Percentiles rank a stretch among this genome's conserved stretches.
Conservation (phyloP, 1,140 invertebrate species). For the Atta cephalotes region DNA sequence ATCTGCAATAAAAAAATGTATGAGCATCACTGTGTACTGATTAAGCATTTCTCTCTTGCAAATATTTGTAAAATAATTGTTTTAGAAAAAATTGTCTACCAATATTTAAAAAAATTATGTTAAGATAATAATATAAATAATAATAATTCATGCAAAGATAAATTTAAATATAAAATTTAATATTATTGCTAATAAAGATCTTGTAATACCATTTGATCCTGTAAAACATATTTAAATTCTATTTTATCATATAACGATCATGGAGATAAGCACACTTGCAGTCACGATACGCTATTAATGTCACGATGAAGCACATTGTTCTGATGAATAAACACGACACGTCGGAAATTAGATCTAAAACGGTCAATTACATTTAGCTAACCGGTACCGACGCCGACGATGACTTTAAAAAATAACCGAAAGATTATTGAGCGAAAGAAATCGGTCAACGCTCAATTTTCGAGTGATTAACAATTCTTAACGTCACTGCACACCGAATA, state of each 20-base stretch:
- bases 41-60: neutral
- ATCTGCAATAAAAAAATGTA: neutral
- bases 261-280: neutral
- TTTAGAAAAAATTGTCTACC: neutral
- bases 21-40: neutral
- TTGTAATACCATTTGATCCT: no score
- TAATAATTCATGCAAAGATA: neutral
- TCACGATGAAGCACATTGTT: neutral
- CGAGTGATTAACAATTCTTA: neutral
- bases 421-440: slow-evolving; percentile 1
- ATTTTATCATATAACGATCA: neutral
- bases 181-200: neutral
- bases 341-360: slow-evolving; percentile 45
- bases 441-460: slow-evolving; percentile 18
- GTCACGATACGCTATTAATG: slow-evolving; percentile 12
- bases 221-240: neutral
- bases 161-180: slow-evolving; percentile 8
- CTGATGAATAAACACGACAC: neutral
- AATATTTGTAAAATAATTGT: neutral
- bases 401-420: slow-evolving; percentile 36
- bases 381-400: slow-evolving; percentile 11
- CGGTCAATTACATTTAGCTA: slow-evolving; percentile 26
- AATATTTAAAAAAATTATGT: neutral
- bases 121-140: neutral
- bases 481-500: neutral